Evolutionary conservation across 2,888 invertebrate species (phyloP).

Genomic region (Apodemia zela): DNA sequence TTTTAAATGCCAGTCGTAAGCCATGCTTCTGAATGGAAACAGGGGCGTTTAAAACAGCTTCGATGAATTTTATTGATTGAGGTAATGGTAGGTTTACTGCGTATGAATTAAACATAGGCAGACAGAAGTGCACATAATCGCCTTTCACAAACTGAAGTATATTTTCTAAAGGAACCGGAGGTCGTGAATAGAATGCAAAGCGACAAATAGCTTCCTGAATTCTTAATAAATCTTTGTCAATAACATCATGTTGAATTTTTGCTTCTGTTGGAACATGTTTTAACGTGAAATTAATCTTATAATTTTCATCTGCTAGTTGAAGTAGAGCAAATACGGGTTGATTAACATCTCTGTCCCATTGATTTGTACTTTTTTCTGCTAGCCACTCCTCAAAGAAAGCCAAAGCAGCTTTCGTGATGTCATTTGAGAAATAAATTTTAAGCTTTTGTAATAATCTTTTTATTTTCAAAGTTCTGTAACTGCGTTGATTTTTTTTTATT

Average conservation of each 20-base stretch:
- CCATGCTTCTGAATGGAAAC: conserved; percentile 54
- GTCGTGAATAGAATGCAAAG: conserved; percentile 43
- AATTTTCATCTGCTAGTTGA: conserved; percentile 39
- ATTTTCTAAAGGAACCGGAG: conserved; percentile 43
- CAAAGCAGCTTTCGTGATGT: conserved; percentile 42
- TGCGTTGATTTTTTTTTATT: conserved; percentile 16
- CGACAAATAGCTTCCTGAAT: conserved; percentile 50
- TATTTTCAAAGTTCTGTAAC: conserved; percentile 28
- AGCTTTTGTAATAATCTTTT: conserved; percentile 45
- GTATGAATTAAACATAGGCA: conserved; percentile 47
- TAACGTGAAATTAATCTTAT: conserved; percentile 39
- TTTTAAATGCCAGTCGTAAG: conserved; percentile 48
- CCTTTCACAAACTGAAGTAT: conserved; percentile 45
- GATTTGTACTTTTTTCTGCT: conserved; percentile 19
- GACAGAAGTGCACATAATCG: conserved; percentile 49
- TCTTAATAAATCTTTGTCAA: conserved; percentile 33
- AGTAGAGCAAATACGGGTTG: conserved; percentile 43
- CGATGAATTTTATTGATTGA: conserved; percentile 41
- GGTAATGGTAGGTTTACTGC: conserved; percentile 40
- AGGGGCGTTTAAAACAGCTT: conserved; percentile 43
- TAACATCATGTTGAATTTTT: conserved; percentile 43
- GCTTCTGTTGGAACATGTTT: conserved; percentile 42
- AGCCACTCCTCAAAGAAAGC: conserved; percentile 38
- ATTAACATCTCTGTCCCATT: conserved; percentile 18
- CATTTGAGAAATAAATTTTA: conserved; percentile 48